These are phyloP conservation scores for Drosophila pseudotakahashii DNA, from an alignment of 2,888 invertebrate species.

Conservation along the genomic window DNA sequence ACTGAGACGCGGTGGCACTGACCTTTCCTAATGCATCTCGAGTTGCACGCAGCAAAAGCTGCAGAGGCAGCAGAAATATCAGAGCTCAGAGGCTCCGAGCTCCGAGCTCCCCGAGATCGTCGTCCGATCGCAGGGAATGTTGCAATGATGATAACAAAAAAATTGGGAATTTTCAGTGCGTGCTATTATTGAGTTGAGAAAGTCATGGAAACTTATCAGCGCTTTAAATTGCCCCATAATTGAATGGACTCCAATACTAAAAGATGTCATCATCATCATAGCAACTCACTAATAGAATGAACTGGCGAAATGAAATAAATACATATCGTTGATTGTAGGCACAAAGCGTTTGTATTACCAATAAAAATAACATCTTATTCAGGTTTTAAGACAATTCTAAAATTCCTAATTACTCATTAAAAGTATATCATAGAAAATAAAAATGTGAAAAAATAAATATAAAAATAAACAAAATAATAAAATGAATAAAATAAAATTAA, in stretches of 20 bases:
- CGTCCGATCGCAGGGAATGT: conserved; percentile 27
- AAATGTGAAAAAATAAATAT: too few relatives aligned
- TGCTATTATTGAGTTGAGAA: conserved; percentile 13
- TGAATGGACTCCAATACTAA: conserved; percentile 4
- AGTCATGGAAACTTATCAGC: conserved; percentile 17
- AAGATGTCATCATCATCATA: conserved; percentile 6
- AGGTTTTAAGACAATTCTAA: too few relatives aligned
- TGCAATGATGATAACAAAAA: conserved; percentile 30
- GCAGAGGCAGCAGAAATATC: conserved; percentile 20
- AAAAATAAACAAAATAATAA: too few relatives aligned
- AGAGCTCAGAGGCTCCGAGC: conserved; percentile 4
- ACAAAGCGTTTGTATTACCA: not conserved
- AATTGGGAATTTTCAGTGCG: conserved; percentile 36
- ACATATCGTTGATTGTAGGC: not conserved
- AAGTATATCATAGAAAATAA: too few relatives aligned
- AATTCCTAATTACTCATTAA: too few relatives aligned
- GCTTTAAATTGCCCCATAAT: conserved; percentile 7
- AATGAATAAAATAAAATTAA: too few relatives aligned
- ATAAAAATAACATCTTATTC: not conserved
- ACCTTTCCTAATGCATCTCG: conserved; percentile 78
- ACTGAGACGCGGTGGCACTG: conserved; percentile 64
- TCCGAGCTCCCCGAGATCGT: conserved; percentile 19
- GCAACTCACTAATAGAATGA: not conserved
- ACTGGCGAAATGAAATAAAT: not conserved
- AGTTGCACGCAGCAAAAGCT: conserved; percentile 63